phyloP scores from a whole-genome alignment of 1,140 invertebrate genomes.

The Orchestia grillus region DNA sequence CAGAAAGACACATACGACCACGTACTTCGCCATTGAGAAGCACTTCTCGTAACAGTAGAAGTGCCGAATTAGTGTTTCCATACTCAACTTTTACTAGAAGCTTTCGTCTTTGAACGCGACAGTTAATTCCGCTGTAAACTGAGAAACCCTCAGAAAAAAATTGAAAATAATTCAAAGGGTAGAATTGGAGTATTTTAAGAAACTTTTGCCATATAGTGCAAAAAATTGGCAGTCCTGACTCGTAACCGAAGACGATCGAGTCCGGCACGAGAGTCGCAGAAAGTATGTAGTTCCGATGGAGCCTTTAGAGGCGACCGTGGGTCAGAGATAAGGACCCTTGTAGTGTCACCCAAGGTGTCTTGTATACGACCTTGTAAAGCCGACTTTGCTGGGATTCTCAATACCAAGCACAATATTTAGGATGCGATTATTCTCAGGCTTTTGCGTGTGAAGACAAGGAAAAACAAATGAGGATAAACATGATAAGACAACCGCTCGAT shows the following conservation, averaged over 20 bases:
- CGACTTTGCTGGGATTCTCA: neutral
- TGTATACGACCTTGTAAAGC: neutral
- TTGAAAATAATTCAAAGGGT: neutral
- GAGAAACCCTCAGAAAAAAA: neutral
- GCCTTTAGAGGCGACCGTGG: slow-evolving; percentile 7
- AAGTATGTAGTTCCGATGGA: neutral
- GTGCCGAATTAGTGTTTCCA: neutral
- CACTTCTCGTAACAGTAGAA: neutral
- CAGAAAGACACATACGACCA: slow-evolving; percentile 21
- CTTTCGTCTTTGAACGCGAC: neutral
- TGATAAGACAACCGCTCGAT: neutral
- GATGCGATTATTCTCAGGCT: neutral
- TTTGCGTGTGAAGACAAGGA: neutral
- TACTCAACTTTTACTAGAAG: neutral
- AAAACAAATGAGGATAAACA: neutral
- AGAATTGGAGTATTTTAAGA: neutral
- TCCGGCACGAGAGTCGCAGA: neutral
- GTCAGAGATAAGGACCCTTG: slow-evolving; percentile 23
- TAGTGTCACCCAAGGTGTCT: slow-evolving; percentile 29
- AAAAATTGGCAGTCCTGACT: neutral
- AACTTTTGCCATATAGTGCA: neutral
- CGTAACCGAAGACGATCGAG: slow-evolving; percentile 31
- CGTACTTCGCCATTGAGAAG: neutral
- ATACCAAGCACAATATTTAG: neutral
- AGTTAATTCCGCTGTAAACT: neutral